A percentile compares a stretch with the other conserved stretches of the same genome.
Evolutionary conservation across 1,140 invertebrate species (phyloP).

Genomic region (Drosophila nigrodunni): DNA sequence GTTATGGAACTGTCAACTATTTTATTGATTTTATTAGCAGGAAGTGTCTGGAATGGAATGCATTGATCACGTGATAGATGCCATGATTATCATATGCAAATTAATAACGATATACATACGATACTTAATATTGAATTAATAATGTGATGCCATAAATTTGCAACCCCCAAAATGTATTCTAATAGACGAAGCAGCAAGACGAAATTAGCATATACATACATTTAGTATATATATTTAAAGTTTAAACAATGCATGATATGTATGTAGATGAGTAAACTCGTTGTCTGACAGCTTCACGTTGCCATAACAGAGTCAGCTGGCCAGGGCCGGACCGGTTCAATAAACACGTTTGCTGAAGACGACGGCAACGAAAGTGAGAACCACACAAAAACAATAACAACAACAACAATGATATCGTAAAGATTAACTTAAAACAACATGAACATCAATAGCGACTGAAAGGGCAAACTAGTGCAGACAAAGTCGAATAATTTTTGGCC

Average conservation of each 20-base stretch:
- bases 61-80: conserved; percentile 54
- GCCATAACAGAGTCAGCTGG: conserved; percentile 65
- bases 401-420: neutral
- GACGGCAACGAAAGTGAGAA: conserved; percentile 66
- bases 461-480: conserved; percentile 44
- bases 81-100: conserved; percentile 2
- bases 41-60: conserved; percentile 89
- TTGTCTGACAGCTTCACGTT: conserved; percentile 31
- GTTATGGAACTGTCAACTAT: conserved; percentile 84
- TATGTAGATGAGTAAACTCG: conserved; percentile 31
- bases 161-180: conserved; percentile 14
- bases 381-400: conserved; percentile 23
- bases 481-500: conserved; percentile 47
- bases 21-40: conserved; percentile 89
- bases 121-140: conserved; percentile 1
- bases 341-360: conserved; percentile 57
- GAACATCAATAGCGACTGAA: conserved; percentile 33
- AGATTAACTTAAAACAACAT: conserved; percentile 19
- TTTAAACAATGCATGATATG: conserved; percentile 50
- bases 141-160: conserved; percentile 29
- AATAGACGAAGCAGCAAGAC: neutral
- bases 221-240: conserved; percentile 28
- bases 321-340: conserved; percentile 71
- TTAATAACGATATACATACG: too few relatives aligned
- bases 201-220: conserved; percentile 21